These are phyloP conservation scores for Sebastes hubbsi DNA, from an alignment of 2,797 vertebrate genomes.

Conservation along the genomic window DNA sequence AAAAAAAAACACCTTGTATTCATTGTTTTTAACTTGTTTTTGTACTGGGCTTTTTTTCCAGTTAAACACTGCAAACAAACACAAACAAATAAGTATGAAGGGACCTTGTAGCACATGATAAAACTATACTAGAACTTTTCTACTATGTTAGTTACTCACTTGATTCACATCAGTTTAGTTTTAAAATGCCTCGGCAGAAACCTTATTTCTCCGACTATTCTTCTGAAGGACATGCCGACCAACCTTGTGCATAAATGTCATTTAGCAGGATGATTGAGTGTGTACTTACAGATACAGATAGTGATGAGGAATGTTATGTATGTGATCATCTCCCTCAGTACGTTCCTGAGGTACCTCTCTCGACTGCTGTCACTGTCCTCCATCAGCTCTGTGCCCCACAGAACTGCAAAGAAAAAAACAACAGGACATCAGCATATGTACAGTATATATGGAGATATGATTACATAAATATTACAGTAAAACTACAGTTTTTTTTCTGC, in stretches of 20 bases:
- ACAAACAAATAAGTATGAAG: no score
- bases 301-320: conserved; percentile 91
- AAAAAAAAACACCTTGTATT: no score
- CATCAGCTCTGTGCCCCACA: conserved; percentile 96
- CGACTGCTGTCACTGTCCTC: conserved; percentile 90
- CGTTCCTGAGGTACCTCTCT: conserved; percentile 91
- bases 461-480: neutral
- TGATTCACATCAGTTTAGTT: neutral
- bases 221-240: neutral
- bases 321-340: conserved; percentile 91
- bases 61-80: no score
- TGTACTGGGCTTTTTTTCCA: no score
- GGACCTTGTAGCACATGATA: neutral
- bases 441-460: neutral
- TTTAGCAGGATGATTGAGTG: neutral
- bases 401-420: conserved; percentile 78
- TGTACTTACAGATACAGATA: conserved; percentile 91
- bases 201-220: neutral
- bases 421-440: neutral
- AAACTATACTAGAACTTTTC: neutral
- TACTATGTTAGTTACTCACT: neutral
- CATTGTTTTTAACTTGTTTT: no score
- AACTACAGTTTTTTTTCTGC: neutral
- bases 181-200: neutral
- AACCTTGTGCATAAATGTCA: neutral